phyloP scores from a whole-genome alignment of 1,140 invertebrate species.

The Hylaeus volcanicus region DNA sequence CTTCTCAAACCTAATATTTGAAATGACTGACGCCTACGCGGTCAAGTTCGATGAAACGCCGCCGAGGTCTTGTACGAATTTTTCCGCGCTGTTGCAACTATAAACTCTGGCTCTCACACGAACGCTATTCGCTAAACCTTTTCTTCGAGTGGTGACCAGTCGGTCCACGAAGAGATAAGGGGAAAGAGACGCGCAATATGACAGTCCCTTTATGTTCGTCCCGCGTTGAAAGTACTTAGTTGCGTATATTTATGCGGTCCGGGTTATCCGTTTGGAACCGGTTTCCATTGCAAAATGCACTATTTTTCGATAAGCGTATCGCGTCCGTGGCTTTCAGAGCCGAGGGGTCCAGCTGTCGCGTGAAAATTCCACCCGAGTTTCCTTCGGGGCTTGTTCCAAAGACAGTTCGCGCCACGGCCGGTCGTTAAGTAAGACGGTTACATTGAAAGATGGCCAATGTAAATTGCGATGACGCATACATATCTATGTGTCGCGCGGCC shows the following conservation, averaged over 20 bases:
- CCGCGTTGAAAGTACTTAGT: constrained; percentile 38
- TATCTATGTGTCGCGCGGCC: constrained; percentile 64
- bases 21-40: not conserved
- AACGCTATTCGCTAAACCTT: not conserved
- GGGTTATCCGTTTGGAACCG: constrained; percentile 44
- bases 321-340: constrained; percentile 34
- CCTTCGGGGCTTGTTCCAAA: constrained; percentile 22
- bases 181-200: constrained; percentile 47
- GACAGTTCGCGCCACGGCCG: constrained; percentile 48
- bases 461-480: constrained; percentile 76
- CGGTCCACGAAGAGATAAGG: constrained; percentile 16
- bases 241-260: constrained; percentile 41
- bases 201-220: constrained; percentile 40
- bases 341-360: constrained; percentile 41
- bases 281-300: constrained; percentile 48
- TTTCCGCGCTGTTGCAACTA: not conserved
- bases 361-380: constrained; percentile 60
- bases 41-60: not conserved
- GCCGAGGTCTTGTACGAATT: not conserved
- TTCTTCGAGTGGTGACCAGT: not conserved
- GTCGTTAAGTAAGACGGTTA: constrained; percentile 77
- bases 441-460: constrained; percentile 78
- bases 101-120: not conserved
- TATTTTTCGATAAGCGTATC: constrained; percentile 60
- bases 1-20: not conserved